Conservation (phyloP, 2,888 invertebrate species). For the Heliconius hortense region DNA sequence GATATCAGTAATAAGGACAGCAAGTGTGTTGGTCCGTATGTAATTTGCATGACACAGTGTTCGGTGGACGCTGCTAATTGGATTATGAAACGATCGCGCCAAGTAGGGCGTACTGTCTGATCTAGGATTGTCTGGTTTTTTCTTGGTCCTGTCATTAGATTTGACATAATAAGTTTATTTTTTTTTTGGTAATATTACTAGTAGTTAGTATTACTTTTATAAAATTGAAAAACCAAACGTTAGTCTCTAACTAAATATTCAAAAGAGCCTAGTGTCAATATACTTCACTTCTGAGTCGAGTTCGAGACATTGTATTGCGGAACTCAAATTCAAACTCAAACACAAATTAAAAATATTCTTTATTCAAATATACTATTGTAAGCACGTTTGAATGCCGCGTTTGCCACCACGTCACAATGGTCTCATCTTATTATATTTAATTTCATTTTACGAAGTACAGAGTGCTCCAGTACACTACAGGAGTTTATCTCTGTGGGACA, state of each 20-base stretch:
- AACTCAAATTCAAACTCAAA: too few relatives aligned
- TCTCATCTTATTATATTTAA: not conserved
- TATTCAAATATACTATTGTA: too few relatives aligned
- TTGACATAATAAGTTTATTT: conserved; percentile 6
- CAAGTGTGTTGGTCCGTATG: conserved; percentile 31
- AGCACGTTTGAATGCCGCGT: too few relatives aligned
- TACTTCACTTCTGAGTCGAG: too few relatives aligned
- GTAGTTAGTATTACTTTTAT: too few relatives aligned
- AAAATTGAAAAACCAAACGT: too few relatives aligned
- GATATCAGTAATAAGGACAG: conserved; percentile 34
- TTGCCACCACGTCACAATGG: too few relatives aligned
- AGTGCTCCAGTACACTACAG: too few relatives aligned
- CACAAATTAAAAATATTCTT: too few relatives aligned
- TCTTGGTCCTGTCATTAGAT: conserved; percentile 25
- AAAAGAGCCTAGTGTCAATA: too few relatives aligned
- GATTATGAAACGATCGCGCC: conserved; percentile 63
- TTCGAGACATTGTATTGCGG: too few relatives aligned
- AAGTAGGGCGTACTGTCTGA: conserved; percentile 67
- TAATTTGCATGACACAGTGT: conserved; percentile 45
- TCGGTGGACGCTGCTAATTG: conserved; percentile 55
- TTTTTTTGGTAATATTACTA: not conserved
- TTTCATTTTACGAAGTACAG: not conserved
- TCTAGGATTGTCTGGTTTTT: conserved; percentile 36
- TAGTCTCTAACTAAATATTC: too few relatives aligned
- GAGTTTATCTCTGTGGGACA: not conserved